Evolutionary conservation across 2,888 invertebrate genomes (phyloP), one percentile per base, ranked within the genome.

Genomic region (Melipona beecheii): DNA sequence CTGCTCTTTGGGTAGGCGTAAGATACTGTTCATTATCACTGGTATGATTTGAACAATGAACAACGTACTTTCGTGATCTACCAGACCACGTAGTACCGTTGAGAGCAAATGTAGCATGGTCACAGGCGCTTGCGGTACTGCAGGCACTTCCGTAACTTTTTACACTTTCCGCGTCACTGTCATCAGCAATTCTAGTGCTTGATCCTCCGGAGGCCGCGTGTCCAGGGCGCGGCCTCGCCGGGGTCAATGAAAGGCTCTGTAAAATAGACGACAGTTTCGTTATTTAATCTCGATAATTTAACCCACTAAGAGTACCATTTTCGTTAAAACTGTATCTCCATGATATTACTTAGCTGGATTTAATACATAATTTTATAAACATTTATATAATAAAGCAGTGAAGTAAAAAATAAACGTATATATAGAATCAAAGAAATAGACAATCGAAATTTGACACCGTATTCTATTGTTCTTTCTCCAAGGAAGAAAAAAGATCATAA

Each of bases 1-100:
- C 97, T 17, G 98, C 98, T 83, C 98, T 95, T 93, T 98, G 98
- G 0, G 98, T 98, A 21, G 98, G 98, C 74, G 98, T 98, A 80
- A 98, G 95, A 94, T 98, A 98, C 91, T 98, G 97, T 83, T 97
- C 97, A 66, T 97, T 97, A 71, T 97, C 96, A 68, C 97, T 96
- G 9, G 97, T 96, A 93, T 97, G 97, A 87, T 97, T 97, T 75
- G 97, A 97, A 93, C 98, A 98, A 94, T 98, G 98, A 71, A 98
- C 96, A 83, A 98, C 97, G 94, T 97, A 98, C 90, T 97, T 97
- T 95, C 92, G 89, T 19, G 93, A 93, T 72, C 93, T 89, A 75
- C 95, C 96, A 49, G 95, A 95, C 94, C 95, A 96, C 66, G 96
- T 96, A 78, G 96, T 96, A 69, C 96, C 96, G 91, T 96, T 96